Evolutionary conservation across 2,888 invertebrate species (phyloP).

Genomic region (Aporophyla nigra): DNA sequence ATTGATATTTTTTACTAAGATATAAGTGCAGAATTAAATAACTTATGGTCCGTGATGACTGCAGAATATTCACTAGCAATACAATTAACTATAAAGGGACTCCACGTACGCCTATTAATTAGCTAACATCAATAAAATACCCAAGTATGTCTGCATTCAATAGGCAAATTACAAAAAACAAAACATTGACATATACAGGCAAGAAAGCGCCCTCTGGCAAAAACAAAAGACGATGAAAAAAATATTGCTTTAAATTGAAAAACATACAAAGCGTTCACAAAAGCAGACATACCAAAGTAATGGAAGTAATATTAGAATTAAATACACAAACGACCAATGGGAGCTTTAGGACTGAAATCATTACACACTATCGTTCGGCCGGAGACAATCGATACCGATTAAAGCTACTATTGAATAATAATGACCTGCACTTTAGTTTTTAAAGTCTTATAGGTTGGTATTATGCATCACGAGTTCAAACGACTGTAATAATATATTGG

Average conservation of each 20-base stretch:
- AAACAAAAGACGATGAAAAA: not conserved
- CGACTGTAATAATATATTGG: not conserved
- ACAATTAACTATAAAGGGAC: slow-evolving; percentile 62
- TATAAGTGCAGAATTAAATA: slow-evolving; percentile 48
- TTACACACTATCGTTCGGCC: slow-evolving; percentile 49
- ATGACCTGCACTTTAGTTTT: not conserved
- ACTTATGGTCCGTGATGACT: slow-evolving; percentile 47
- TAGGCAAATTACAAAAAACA: not conserved
- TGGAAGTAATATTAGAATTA: slow-evolving; percentile 55
- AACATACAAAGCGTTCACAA: slow-evolving; percentile 33
- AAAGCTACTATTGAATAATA: slow-evolving; percentile 5
- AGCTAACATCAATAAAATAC: slow-evolving; percentile 73
- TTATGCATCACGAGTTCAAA: not conserved
- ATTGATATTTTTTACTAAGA: slow-evolving; percentile 17
- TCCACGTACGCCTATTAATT: slow-evolving; percentile 65
- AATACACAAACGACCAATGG: slow-evolving; percentile 60
- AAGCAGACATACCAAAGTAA: slow-evolving; percentile 70
- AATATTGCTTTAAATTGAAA: slow-evolving; percentile 16
- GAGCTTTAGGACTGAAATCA: slow-evolving; percentile 42
- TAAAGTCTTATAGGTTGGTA: not conserved
- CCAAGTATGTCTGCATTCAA: slow-evolving; percentile 70
- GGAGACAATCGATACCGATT: not conserved
- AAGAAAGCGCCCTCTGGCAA: slow-evolving; percentile 9
- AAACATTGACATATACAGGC: slow-evolving; percentile 13
- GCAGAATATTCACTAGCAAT: slow-evolving; percentile 45